phyloP scores from a whole-genome alignment of 2,888 invertebrate species.

The Polydrusus tereticollis region DNA sequence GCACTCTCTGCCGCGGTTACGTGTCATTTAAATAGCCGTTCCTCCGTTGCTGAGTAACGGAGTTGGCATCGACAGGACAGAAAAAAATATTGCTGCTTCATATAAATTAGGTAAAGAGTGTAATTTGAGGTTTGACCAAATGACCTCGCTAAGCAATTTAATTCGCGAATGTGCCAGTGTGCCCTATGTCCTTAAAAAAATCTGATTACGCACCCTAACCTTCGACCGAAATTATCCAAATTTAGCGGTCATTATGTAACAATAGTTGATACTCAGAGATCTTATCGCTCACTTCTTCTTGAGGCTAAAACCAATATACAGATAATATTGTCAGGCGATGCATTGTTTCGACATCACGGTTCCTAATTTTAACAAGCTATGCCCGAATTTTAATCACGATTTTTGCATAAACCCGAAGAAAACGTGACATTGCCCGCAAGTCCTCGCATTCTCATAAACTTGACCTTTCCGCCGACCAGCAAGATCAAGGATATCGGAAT shows the following conservation, averaged over 20 bases:
- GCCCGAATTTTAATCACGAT: slow-evolving; percentile 46
- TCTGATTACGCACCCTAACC: background rate
- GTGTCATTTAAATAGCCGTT: too few species aligned
- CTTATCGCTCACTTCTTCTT: slow-evolving; percentile 13
- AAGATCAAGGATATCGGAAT: slow-evolving; percentile 48
- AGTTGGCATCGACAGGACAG: too few species aligned
- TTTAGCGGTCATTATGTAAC: slow-evolving; percentile 11
- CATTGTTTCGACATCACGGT: slow-evolving; percentile 41
- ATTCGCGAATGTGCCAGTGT: too few species aligned
- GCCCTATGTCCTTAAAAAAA: too few species aligned
- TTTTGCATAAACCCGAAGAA: slow-evolving; percentile 40
- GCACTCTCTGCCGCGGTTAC: too few species aligned
- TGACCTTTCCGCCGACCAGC: slow-evolving; percentile 40
- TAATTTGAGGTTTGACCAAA: too few species aligned
- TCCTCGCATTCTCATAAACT: slow-evolving; percentile 45
- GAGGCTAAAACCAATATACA: slow-evolving; percentile 29
- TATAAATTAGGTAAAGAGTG: too few species aligned
- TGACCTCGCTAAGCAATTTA: too few species aligned
- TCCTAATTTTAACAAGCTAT: slow-evolving; percentile 40
- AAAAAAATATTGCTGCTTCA: too few species aligned
- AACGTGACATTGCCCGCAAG: slow-evolving; percentile 39
- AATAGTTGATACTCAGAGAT: slow-evolving; percentile 11
- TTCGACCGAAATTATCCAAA: background rate
- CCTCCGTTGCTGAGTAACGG: too few species aligned
- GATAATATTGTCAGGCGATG: slow-evolving; percentile 12